Evolutionary conservation across 2,888 invertebrate genomes (phyloP), one percentile per base, ranked within the genome.

Genomic region (Amiota communis): DNA sequence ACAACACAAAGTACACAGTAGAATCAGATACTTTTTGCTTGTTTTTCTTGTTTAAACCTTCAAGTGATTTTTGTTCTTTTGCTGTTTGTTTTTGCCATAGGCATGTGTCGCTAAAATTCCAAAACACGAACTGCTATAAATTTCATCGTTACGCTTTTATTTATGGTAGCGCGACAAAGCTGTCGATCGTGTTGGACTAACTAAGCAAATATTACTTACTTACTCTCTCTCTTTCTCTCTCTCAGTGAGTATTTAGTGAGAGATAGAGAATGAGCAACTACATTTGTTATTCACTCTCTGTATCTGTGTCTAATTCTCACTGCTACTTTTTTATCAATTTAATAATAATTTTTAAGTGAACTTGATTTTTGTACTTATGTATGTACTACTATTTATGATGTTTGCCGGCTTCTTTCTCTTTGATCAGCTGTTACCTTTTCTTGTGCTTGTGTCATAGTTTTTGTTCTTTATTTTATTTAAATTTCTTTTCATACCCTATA

Each of bases 101-200:
- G 17, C 20, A 9, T 13, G 48, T 15, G 15, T 49, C 20, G 59
- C 17, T 17, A n/a, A n/a, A n/a, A n/a, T n/a, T 13, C 9, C 72
- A 75, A 72, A 77, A 73, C 72, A 73, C 72, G 71, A 70, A 80
- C 81, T 81, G 76, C 76, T 74, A 75, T 75, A 78, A 79, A 78
- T 72, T 46, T 71, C 61, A 51, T 72, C 73, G 76, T 69, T 64
- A 69, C 73, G 59, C 65, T 57, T 71, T 76, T 81, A 80, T 81
- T 80, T 80, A 81, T 81, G 67, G 76, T 51, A 47, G 47, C 56
- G 53, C 57, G 63, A 36, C 49, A 15, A 20, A 68, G n/a, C 51
- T 51, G 11, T 68, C 67, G 67, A 68, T 68, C 67, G 36, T 49
- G 13, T n/a, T 36, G 36, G 23, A 48, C 48, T 65, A n/a, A 57